phyloP scores from a whole-genome alignment of 2,888 invertebrate genomes.

The Pseudanteris insignis region DNA sequence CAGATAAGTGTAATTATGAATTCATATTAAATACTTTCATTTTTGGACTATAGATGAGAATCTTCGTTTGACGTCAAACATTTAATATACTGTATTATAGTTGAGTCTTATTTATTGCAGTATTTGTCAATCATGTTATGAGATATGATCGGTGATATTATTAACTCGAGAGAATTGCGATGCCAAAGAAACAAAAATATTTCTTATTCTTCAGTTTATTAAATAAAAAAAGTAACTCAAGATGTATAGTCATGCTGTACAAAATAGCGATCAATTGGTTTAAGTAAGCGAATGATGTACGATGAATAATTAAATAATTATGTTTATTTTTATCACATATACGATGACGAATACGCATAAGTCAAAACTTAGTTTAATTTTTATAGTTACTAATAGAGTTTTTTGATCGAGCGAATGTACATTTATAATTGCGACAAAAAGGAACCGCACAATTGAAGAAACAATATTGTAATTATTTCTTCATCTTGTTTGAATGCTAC shows the following conservation, averaged over 20 bases:
- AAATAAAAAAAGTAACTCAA: constrained; percentile 4
- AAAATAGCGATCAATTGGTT: constrained; percentile 31
- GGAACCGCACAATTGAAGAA: constrained; percentile 16
- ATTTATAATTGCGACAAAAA: constrained; percentile 19
- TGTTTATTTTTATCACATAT: constrained; percentile 20
- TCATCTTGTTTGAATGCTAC: background rate
- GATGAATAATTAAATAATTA: constrained; percentile 23
- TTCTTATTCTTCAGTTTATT: background rate
- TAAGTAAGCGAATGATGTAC: constrained; percentile 14
- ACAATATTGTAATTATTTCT: too few relatives aligned
- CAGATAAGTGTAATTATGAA: too few relatives aligned
- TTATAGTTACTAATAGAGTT: background rate
- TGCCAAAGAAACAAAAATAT: constrained; percentile 26
- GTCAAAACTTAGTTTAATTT: constrained; percentile 17
- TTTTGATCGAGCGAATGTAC: constrained; percentile 13
- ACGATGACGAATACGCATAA: too few relatives aligned
- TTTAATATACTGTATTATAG: constrained; percentile 4
- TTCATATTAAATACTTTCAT: too few relatives aligned
- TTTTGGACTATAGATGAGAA: too few relatives aligned
- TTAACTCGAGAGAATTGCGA: constrained; percentile 12
- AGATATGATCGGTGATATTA: too few relatives aligned
- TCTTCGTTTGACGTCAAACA: background rate
- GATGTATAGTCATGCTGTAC: constrained; percentile 34
- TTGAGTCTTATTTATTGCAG: constrained; percentile 14
- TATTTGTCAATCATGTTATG: constrained; percentile 9